Percentiles rank a stretch among this genome's conserved stretches.
These are phyloP conservation scores for Asobara japonica DNA, from an alignment of 1,140 invertebrate genomes.

Conservation along the genomic window DNA sequence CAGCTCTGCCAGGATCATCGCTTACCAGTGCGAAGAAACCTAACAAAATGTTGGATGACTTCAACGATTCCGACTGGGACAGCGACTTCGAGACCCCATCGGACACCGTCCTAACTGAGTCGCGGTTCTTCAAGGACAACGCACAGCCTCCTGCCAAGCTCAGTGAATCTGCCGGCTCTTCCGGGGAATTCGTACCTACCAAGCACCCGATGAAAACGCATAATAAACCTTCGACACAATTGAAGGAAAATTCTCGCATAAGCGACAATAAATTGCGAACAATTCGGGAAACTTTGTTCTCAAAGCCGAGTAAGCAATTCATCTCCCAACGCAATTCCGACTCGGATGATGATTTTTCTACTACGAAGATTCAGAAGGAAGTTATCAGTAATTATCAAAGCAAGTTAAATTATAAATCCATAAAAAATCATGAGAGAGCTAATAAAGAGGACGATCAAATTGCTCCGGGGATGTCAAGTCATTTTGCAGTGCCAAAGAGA, in stretches of 20 bases:
- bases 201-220: not conserved
- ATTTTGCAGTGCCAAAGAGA: not conserved
- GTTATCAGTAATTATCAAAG: not conserved
- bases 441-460: not conserved
- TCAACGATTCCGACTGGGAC: slow-evolving; percentile 29
- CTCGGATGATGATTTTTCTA: not conserved
- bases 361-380: not conserved
- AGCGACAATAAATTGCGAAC: not conserved
- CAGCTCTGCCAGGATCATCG: not conserved
- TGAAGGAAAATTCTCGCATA: not conserved
- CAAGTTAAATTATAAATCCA: not conserved
- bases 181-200: not conserved
- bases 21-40: not conserved
- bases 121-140: not conserved
- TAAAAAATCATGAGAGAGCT: not conserved
- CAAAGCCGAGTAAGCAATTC: not conserved
- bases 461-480: not conserved
- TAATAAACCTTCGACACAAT: not conserved
- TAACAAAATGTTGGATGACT: not conserved
- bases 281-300: not conserved
- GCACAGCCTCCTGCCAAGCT: not conserved
- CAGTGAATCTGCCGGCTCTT: not conserved
- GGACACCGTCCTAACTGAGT: not conserved
- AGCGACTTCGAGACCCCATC: slow-evolving; percentile 28
- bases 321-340: not conserved